phyloP scores from a whole-genome alignment of 2,888 invertebrate genomes.

The Mimas tiliae region DNA sequence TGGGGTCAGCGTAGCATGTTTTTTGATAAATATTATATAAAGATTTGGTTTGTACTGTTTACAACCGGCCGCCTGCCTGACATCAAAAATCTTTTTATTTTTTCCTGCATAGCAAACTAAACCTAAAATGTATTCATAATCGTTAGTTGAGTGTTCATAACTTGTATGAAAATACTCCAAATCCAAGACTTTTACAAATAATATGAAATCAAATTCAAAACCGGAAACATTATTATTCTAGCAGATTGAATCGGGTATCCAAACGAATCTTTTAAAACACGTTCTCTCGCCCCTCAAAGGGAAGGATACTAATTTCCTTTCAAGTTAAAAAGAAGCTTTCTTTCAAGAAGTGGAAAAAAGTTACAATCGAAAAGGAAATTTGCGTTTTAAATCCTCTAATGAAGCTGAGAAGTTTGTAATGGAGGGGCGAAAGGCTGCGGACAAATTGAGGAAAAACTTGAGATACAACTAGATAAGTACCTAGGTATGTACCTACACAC shows the following conservation, averaged over 20 bases:
- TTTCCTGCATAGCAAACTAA: no score
- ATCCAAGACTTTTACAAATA: conserved; percentile 29
- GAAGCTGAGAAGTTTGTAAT: conserved; percentile 84
- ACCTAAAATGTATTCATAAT: no score
- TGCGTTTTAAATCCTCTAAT: conserved; percentile 85
- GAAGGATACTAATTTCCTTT: conserved; percentile 82
- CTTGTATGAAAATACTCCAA: not conserved
- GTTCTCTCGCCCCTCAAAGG: conserved; percentile 76
- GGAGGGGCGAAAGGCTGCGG: conserved; percentile 81
- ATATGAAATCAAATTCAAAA: conserved; percentile 39
- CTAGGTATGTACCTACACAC: not conserved
- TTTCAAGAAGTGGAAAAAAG: conserved; percentile 83
- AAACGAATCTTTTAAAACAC: conserved; percentile 78
- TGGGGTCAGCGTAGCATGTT: no score
- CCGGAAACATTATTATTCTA: conserved; percentile 73
- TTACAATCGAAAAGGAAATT: conserved; percentile 85
- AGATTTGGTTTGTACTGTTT: no score
- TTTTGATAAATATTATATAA: no score
- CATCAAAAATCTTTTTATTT: no score
- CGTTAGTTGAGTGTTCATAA: not conserved
- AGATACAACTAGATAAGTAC: conserved; percentile 9
- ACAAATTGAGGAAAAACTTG: conserved; percentile 73
- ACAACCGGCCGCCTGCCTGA: no score
- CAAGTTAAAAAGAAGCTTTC: conserved; percentile 81
- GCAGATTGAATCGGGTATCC: conserved; percentile 73